phyloP scores from a whole-genome alignment of 2,888 invertebrate genomes.

The Ceramica pisi region DNA sequence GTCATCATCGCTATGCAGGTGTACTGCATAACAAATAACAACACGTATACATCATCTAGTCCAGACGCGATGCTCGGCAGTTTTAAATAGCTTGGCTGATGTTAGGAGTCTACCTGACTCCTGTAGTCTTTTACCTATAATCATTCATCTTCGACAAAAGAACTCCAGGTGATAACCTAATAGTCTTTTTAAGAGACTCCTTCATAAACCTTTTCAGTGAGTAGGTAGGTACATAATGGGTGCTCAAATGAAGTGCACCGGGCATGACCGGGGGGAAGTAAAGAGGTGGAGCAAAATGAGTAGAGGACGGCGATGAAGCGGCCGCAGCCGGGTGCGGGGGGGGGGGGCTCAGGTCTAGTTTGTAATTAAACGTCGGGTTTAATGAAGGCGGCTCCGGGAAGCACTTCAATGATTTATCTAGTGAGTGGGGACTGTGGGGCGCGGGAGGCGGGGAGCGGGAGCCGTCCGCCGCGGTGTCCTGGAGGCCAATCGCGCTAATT shows the following conservation, averaged over 20 bases:
- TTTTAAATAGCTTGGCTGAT: not conserved
- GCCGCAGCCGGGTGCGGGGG: constrained; percentile 9
- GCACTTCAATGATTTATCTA: constrained; percentile 75
- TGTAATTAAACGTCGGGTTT: constrained; percentile 80
- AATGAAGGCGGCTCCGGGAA: constrained; percentile 74
- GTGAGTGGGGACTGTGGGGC: no score
- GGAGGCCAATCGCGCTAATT: not conserved
- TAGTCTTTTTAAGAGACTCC: constrained; percentile 19
- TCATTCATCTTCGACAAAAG: not conserved
- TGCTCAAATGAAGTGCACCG: constrained; percentile 68
- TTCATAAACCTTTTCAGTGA: constrained; percentile 25
- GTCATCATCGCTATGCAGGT: constrained; percentile 33
- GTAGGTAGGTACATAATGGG: constrained; percentile 31
- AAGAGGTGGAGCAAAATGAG: constrained; percentile 49
- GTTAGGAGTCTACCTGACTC: not conserved
- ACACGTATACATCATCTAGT: not conserved
- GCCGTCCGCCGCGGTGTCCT: constrained; percentile 24
- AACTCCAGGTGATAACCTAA: constrained; percentile 6
- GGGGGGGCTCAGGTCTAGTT: constrained; percentile 55
- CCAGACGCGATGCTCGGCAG: not conserved
- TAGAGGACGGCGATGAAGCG: constrained; percentile 44
- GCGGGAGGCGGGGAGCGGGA: no score
- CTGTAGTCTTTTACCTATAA: not conserved
- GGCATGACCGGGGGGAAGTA: constrained; percentile 43
- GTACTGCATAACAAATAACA: not conserved